phyloP scores from a whole-genome alignment of 2,113 vertebrate species.

The Pollachius pollachius region DNA sequence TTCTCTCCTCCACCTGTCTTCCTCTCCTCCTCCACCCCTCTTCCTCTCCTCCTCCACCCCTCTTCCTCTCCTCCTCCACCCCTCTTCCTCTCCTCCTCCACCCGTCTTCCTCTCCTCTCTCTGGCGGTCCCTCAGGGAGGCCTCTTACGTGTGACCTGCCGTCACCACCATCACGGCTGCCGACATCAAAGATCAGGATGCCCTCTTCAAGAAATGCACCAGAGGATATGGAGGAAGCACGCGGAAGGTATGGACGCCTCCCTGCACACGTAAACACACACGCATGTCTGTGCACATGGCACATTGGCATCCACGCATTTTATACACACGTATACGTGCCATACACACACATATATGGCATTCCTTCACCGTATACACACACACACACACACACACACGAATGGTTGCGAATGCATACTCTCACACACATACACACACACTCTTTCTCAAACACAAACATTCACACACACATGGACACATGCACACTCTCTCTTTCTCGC shows the following conservation, averaged over 20 bases:
- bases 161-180: conserved; percentile 33
- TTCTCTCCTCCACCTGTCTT: neutral
- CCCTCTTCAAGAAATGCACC: conserved; percentile 43
- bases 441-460: neutral
- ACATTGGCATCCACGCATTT: neutral
- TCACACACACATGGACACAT: conserved; percentile 14
- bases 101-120: neutral
- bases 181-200: conserved; percentile 63
- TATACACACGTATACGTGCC: no score
- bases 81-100: no score
- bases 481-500: neutral
- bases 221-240: conserved; percentile 39
- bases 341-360: no score
- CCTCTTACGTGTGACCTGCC: conserved; percentile 45
- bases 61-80: no score
- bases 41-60: no score
- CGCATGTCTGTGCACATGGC: neutral
- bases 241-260: conserved; percentile 1
- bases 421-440: neutral
- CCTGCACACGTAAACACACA: conserved; percentile 1
- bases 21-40: no score
- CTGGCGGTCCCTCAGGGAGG: conserved; percentile 38
- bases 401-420: no score
- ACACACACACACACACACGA: no score
- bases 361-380: no score